phyloP scores from a whole-genome alignment of 2,888 invertebrate species.

The Ditula angustiorana region DNA sequence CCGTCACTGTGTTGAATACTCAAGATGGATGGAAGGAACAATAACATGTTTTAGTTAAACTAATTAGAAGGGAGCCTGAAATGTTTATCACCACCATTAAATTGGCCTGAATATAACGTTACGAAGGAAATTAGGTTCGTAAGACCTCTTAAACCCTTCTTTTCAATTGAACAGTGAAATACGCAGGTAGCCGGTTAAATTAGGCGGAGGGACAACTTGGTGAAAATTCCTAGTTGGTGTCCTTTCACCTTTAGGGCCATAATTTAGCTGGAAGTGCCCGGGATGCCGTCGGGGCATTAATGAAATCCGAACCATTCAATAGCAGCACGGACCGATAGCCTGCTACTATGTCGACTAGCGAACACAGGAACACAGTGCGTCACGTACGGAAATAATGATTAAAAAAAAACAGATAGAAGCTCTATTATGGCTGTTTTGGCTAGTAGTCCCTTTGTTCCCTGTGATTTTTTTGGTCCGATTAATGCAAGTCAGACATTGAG shows the following conservation, averaged over 20 bases:
- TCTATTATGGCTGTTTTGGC: too few relatives aligned
- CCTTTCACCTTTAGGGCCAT: slow-evolving; percentile 40
- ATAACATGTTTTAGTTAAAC: too few relatives aligned
- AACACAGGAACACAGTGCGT: slow-evolving; percentile 5
- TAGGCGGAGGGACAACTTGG: slow-evolving; percentile 35
- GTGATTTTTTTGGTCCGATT: too few relatives aligned
- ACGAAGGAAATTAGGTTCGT: background rate
- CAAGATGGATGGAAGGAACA: too few relatives aligned
- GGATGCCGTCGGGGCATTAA: slow-evolving; percentile 39
- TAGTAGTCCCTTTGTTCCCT: too few relatives aligned
- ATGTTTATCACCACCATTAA: too few relatives aligned
- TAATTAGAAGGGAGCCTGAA: too few relatives aligned
- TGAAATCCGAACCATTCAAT: slow-evolving; percentile 36
- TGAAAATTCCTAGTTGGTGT: slow-evolving; percentile 35
- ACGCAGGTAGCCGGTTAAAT: slow-evolving; percentile 38
- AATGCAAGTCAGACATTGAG: too few relatives aligned
- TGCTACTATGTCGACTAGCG: background rate
- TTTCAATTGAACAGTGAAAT: slow-evolving; percentile 30
- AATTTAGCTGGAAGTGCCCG: slow-evolving; percentile 38
- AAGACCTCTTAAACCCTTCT: slow-evolving; percentile 34
- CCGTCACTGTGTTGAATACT: too few relatives aligned
- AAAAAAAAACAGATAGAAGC: too few relatives aligned
- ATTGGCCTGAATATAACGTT: background rate
- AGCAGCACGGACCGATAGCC: background rate
- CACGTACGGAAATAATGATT: background rate